A percentile compares a stretch with the other conserved stretches of the same genome.
Evolutionary conservation across 2,113 vertebrate genomes (phyloP).

Genomic region (Callipepla squamata): DNA sequence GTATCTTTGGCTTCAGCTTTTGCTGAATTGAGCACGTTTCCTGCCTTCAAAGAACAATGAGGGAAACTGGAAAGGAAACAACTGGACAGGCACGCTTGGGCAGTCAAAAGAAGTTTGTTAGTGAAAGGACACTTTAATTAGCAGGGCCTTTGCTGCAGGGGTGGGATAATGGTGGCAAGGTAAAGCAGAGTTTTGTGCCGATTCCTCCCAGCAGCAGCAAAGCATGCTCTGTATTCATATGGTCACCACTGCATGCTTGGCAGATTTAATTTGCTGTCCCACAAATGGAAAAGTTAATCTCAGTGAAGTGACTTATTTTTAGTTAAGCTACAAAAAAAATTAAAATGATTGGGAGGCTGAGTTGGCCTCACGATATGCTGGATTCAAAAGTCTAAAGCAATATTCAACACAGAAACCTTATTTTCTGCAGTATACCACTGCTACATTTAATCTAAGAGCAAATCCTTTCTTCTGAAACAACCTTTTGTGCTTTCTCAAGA

Average conservation of each 20-base stretch:
- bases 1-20: neutral
- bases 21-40: neutral
- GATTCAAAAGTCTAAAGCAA: slow-evolving; percentile 12
- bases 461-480: neutral
- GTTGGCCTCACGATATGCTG: neutral
- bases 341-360: neutral
- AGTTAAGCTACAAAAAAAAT: neutral
- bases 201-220: neutral
- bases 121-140: neutral
- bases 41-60: neutral
- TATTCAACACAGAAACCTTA: neutral
- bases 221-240: neutral
- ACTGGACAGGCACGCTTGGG: neutral
- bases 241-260: neutral
- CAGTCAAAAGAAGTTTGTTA: neutral
- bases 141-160: neutral
- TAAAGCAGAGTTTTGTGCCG: accelerated
- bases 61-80: neutral
- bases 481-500: neutral
- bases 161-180: neutral
- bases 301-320: neutral
- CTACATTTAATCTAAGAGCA: neutral
- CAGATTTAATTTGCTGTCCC: neutral
- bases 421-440: neutral
- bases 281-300: slow-evolving; percentile 41